Evolutionary conservation across 2,113 vertebrate genomes (phyloP).

Genomic region (Austrofundulus limnaeus): DNA sequence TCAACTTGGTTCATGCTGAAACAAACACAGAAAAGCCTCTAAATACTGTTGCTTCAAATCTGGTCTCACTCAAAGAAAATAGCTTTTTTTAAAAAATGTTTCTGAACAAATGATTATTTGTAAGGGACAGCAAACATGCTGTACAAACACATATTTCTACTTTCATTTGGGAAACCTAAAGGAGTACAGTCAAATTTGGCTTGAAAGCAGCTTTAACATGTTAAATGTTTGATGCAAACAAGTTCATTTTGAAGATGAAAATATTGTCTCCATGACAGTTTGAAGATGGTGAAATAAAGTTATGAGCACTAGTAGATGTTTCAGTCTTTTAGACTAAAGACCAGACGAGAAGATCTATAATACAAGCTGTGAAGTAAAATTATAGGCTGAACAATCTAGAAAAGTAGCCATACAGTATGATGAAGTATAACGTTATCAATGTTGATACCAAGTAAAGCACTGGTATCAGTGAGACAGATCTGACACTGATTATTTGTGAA

Average conservation of each 20-base stretch:
- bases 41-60: background rate
- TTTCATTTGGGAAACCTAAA: background rate
- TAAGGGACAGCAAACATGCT: background rate
- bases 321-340: conserved; percentile 3
- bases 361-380: background rate
- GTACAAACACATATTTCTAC: background rate
- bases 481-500: too few relatives aligned
- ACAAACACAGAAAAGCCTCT: conserved; percentile 2
- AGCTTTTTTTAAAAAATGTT: background rate
- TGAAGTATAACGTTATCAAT: background rate
- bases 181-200: background rate
- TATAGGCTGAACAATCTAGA: too few relatives aligned
- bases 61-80: background rate
- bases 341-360: conserved; percentile 14
- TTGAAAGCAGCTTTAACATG: background rate
- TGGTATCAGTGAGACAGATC: too few relatives aligned
- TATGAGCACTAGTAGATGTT: background rate
- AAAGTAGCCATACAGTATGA: too few relatives aligned
- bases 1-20: conserved; percentile 2
- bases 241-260: background rate
- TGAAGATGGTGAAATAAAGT: background rate
- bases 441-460: too few relatives aligned
- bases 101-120: conserved; percentile 8
- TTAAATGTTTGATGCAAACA: background rate
- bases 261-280: background rate